Evolutionary conservation across 1,140 invertebrate species (phyloP).

Genomic region (Drosophila pandora): DNA sequence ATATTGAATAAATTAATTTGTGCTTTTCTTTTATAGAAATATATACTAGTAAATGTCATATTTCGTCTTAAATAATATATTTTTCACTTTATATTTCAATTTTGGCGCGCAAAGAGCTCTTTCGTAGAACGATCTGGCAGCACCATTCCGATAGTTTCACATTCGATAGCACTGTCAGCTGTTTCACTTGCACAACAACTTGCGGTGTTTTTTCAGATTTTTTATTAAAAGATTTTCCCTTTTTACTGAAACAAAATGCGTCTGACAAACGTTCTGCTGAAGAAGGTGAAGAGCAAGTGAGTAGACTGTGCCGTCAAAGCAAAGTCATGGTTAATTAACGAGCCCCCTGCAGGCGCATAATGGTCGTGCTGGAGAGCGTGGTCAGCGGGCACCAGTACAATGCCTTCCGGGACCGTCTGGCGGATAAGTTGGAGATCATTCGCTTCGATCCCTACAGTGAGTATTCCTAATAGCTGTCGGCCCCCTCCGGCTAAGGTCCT

Average conservation of each 20-base stretch:
- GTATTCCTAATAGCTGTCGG: conserved; percentile 51
- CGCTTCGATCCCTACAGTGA: conserved; percentile 91
- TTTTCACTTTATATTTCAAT: too few relatives aligned
- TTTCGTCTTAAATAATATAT: too few relatives aligned
- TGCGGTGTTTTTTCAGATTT: conserved; percentile 5
- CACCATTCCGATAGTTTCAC: neutral
- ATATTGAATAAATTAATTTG: too few relatives aligned
- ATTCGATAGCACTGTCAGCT: neutral
- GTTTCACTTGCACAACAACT: conserved; percentile 1
- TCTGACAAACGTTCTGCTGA: conserved; percentile 63
- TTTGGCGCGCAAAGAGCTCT: neutral
- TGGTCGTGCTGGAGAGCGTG: conserved; percentile 91
- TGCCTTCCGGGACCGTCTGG: conserved; percentile 88
- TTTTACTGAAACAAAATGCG: conserved; percentile 47
- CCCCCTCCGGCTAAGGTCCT: neutral
- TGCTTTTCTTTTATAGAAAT: too few relatives aligned
- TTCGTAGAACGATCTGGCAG: neutral
- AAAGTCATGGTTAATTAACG: neutral
- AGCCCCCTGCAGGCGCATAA: conserved; percentile 85
- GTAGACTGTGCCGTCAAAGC: conserved; percentile 2
- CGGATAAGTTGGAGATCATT: conserved; percentile 91
- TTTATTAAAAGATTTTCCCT: neutral
- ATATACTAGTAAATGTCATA: too few relatives aligned
- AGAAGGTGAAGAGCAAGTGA: conserved; percentile 79
- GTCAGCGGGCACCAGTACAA: conserved; percentile 89